A percentile compares a stretch with the other conserved stretches of the same genome.
Evolutionary conservation across 2,113 vertebrate species (phyloP).

Genomic region (Phalacrocorax pelagicus): DNA sequence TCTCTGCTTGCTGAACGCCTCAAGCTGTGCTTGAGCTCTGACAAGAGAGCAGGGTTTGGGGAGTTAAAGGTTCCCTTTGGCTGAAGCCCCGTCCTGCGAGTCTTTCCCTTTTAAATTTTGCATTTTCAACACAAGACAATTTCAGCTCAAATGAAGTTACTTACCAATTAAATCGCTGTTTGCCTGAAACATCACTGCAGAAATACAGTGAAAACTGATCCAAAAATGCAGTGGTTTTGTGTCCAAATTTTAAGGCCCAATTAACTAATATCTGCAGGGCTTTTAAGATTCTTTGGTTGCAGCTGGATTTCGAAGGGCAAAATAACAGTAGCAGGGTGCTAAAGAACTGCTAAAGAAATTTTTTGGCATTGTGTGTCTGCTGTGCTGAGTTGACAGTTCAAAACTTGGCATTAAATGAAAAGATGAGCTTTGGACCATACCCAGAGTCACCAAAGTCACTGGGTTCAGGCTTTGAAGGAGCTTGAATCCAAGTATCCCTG

Average conservation of each 20-base stretch:
- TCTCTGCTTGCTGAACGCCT: neutral
- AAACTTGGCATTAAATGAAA: slow-evolving; percentile 28
- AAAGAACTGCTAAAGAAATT: neutral
- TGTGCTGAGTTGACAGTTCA: neutral
- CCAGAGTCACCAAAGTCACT: slow-evolving; percentile 10
- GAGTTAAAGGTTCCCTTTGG: neutral
- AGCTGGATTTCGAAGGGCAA: neutral
- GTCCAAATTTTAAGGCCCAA: neutral
- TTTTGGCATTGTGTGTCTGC: neutral
- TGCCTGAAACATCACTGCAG: neutral
- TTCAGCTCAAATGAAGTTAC: neutral
- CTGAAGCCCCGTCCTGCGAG: neutral
- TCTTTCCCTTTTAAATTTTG: neutral
- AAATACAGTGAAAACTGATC: neutral
- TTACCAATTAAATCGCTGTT: neutral
- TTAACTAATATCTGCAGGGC: neutral
- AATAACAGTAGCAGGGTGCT: slow-evolving; percentile 34
- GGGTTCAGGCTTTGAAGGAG: neutral
- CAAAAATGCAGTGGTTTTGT: neutral
- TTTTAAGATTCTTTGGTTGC: neutral
- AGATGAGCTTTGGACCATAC: neutral
- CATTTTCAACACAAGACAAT: neutral
- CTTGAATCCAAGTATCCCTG: neutral
- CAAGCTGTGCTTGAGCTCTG: neutral
- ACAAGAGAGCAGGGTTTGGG: neutral